Base-by-base conservation (phyloP, 2,797 vertebrate genomes). In the Pseudomugil tenellus region DNA sequence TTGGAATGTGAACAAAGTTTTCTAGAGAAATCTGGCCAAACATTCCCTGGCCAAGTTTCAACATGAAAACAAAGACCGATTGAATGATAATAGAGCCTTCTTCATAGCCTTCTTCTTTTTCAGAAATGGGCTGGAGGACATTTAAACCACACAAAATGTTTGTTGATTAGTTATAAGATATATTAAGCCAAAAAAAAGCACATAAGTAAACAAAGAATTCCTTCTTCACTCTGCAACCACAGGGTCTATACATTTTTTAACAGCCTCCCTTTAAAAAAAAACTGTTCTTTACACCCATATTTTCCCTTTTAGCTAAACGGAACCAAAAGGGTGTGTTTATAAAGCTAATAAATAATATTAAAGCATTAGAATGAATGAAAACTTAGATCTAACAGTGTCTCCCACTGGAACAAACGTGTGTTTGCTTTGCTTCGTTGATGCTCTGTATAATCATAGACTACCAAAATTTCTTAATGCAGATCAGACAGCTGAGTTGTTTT, bases 1-100 rank as follows among this genome's bases (percentile, higher is more conserved):
- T 54, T 23, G 7, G 21, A 37, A 64, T 54, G 25, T 2, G 68
- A 74, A 74, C 31, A 26, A n/a, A 57, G 23, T 63, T 32, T 59
- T 11, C n/a, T 1, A 37, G 53, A 67, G 62, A 48, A 66, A 60
- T 78, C 37, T 55, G 54, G 67, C 76, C 76, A 77, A 77, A 80
- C 57, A 72, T 72, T 81, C 67, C 76, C 73, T 79, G 58, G 73
- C 76, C 10, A 2, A 31, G 65, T 58, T 72, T 83, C 68, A 81
- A 32, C 57, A 19, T 58, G 64, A 66, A 83, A 77, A 76, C 76
- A 84, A 84, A 80, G 54, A 39, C 5, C 59, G 48, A 52, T 52
- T 28, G 26, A 28, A 28, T 8, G 3, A 52, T 52, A 7, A 52
- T 28, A 52, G 41, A n/a, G 41, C n/a, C 10, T 46, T 8, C n/a